Conservation (phyloP, 1,140 invertebrate species). For the Drosophila nigromelanica region DNA sequence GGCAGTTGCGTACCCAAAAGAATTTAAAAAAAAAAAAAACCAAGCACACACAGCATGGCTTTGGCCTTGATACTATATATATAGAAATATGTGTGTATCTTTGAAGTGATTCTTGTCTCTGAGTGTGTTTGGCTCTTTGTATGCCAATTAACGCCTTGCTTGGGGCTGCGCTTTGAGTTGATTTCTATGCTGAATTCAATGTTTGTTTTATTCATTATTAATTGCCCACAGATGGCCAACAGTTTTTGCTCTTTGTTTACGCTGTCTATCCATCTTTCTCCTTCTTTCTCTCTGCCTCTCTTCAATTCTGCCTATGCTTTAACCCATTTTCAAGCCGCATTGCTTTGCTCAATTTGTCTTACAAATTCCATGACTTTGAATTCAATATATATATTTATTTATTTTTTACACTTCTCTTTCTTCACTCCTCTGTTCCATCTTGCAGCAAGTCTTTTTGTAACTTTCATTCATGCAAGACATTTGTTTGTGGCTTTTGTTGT, state of each 20-base stretch:
- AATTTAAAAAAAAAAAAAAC: constrained; percentile 48
- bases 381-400: constrained; percentile 11
- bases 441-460: constrained; percentile 60
- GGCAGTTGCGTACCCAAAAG: constrained; percentile 55
- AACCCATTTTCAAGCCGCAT: constrained; percentile 47
- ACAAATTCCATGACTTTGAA: constrained; percentile 45
- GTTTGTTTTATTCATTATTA: constrained; percentile 58
- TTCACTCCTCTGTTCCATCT: constrained; percentile 3
- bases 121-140: constrained; percentile 12
- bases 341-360: constrained; percentile 39
- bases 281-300: constrained; percentile 13
- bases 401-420: constrained; percentile 1
- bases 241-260: not conserved
- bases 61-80: constrained; percentile 63
- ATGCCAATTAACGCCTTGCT: constrained; percentile 67
- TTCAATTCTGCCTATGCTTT: constrained; percentile 27
- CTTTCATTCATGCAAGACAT: constrained; percentile 64
- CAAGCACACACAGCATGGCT: constrained; percentile 36
- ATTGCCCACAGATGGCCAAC: constrained; percentile 56
- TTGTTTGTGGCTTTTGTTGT: constrained; percentile 43
- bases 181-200: constrained; percentile 46
- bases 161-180: constrained; percentile 28
- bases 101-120: constrained; percentile 6
- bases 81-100: not conserved
- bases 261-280: not conserved